phyloP scores from a whole-genome alignment of 2,888 invertebrate genomes.

The Lumbricus terrestris region DNA sequence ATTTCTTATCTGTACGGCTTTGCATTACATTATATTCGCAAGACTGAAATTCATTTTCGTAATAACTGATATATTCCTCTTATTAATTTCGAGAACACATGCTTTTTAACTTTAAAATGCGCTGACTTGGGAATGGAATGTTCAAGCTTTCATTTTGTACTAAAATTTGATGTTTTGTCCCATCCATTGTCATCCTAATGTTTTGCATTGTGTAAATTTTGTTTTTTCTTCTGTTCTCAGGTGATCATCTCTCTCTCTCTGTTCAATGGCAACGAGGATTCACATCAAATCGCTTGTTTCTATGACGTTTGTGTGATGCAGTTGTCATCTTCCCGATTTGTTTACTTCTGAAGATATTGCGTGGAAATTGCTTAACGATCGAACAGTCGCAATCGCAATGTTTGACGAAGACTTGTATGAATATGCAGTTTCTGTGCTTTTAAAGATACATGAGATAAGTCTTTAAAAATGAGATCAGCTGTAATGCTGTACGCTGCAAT shows the following conservation, averaged over 20 bases:
- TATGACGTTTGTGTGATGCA: background rate
- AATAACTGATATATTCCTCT: too few species aligned
- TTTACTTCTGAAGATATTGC: background rate
- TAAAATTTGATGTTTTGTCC: too few species aligned
- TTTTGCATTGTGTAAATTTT: background rate
- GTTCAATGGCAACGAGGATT: background rate
- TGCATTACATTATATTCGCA: too few species aligned
- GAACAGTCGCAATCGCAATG: background rate
- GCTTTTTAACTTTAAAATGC: too few species aligned
- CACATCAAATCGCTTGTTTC: background rate
- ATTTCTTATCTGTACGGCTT: too few species aligned
- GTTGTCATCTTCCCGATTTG: background rate
- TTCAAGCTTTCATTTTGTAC: too few species aligned
- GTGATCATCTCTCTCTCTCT: background rate
- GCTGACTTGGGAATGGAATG: too few species aligned
- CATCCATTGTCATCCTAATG: too few species aligned
- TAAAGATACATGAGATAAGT: background rate
- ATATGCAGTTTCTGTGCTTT: background rate
- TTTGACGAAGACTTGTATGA: background rate
- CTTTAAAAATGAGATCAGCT: background rate
- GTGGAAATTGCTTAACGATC: background rate
- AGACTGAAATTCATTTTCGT: too few species aligned
- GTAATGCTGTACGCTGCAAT: background rate
- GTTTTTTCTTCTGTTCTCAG: background rate
- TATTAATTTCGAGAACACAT: too few species aligned